Evolutionary conservation across 2,888 invertebrate species (phyloP), one percentile per base, ranked within the genome.

Genomic region (Pogonocherus hispidulus): DNA sequence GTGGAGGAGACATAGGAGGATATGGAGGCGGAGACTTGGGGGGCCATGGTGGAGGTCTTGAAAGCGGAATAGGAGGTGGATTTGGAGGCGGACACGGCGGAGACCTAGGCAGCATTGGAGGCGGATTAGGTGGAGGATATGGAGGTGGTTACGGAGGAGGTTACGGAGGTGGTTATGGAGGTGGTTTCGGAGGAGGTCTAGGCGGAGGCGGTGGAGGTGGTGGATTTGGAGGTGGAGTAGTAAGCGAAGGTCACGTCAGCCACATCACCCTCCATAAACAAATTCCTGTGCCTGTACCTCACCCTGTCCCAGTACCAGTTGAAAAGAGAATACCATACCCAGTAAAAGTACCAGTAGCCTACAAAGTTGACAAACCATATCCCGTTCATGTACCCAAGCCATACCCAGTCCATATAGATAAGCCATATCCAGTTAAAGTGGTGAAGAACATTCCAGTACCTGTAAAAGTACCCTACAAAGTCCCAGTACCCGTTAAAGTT

Each of bases 261-360:
- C 87, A 91, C 73, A 87, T 91, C 82, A 91, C 91, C 52, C 86
- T 91, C 54, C 87, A 90, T 71, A 91, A 91, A 83, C 89, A 89
- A 75, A 87, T 90, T 52, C 88, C 87, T 35, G 86, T 89, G 72
- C 90, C 86, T 35, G 86, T 87, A 66, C 88, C 88, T 74, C 71
- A 93, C 84, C 78, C 78, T 0, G 72, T 73, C 20, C 93, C 93
- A 54, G 93, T 93, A 3, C 87, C 87, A 23, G 79, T 85, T 11
- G 92, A 92, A 84, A 93, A 91, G 87, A 91, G 89, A 82, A 90
- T 93, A 70, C 92, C 91, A 73, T 89, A 90, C 59, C 80, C 81
- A 11, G 84, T 84, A 1, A 88, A 88, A 59, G 89, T 87, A 74
- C 86, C 89, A 49, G 86, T 89, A 27, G 78, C 88, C 1, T 87